phyloP scores from a whole-genome alignment of 2,797 vertebrate genomes.

The Synaphobranchus kaupii region DNA sequence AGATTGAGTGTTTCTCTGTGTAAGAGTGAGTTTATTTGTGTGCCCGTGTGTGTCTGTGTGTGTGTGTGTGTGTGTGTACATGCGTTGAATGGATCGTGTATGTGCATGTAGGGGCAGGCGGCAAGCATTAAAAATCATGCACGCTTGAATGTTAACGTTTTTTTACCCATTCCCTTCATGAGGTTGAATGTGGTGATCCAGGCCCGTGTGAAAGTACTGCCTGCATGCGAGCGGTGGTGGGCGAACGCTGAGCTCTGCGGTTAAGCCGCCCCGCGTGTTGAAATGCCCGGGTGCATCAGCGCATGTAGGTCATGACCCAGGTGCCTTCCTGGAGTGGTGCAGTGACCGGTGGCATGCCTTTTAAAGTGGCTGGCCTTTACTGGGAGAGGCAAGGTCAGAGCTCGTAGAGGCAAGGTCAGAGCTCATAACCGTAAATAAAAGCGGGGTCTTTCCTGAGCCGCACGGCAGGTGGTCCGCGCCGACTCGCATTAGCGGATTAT shows the following conservation, averaged over 20 bases:
- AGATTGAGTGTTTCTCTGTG: background rate
- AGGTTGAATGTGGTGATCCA: background rate
- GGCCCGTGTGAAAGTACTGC: background rate
- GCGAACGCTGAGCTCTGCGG: background rate
- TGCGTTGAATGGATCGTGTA: background rate
- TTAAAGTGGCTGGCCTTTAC: conserved; percentile 6
- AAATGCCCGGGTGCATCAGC: background rate
- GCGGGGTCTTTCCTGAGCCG: background rate
- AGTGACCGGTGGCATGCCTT: background rate
- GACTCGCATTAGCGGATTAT: background rate
- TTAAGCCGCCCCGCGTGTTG: background rate
- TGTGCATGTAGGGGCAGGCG: background rate
- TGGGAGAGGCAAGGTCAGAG: background rate
- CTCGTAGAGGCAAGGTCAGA: background rate
- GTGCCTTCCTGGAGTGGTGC: background rate
- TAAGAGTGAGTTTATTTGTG: background rate
- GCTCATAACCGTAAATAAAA: background rate
- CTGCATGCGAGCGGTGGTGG: background rate
- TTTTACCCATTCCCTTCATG: background rate
- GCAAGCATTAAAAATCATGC: background rate
- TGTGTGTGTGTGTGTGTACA: background rate
- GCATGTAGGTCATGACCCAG: conserved; percentile 8
- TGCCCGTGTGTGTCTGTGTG: background rate
- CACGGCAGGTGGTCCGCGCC: background rate
- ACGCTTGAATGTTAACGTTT: background rate